Evolutionary conservation across 2,888 invertebrate genomes (phyloP), one percentile per base, ranked within the genome.

Genomic region (Agrotis puta): DNA sequence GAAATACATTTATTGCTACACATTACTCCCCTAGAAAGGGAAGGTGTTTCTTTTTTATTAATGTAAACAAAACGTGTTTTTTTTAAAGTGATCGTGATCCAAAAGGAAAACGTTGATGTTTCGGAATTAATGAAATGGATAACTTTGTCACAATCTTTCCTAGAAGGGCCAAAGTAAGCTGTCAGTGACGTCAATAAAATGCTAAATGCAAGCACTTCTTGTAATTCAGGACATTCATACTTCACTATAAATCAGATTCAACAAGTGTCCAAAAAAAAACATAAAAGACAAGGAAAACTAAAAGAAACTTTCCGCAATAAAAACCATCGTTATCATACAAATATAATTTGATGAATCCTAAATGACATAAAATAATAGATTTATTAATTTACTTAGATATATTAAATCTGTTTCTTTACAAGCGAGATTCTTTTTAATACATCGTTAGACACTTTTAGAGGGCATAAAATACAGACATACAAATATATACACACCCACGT

Each of bases 401-500:
- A 80, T 81, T 62, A 68, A 81, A 57, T 77, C 65, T 64, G 74
- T 64, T 73, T 72, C 47, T 70, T 70, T 77, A 77, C 79, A 77
- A 75, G 75, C 70, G 71, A 72, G 75, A 50, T 77, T 84, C 39
- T 84, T 86, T 86, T 84, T 85, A 83, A 85, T 84, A 85, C 78
- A 65, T 20, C 69, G 70, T 73, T 77, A 84, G 81, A 85, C 82
- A 81, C 77, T 86, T 87, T 81, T 85, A 85, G 83, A 85, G 84
- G 79, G 79, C 71, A 82, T 82, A 84, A 83, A 81, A 86, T 80
- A 86, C 84, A 83, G 79, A 85, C 82, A 84, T 82, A 87, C 87
- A 85, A 85, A 87, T 88, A 88, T 88, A 85, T 82, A 88, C 82
- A 82, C 89, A 74, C 88, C 90, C 88, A 90, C 90, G 87, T 83